Base-by-base conservation (phyloP, 92 coral and sea anemone genomes). In the Palythoa heliodiscus region DNA sequence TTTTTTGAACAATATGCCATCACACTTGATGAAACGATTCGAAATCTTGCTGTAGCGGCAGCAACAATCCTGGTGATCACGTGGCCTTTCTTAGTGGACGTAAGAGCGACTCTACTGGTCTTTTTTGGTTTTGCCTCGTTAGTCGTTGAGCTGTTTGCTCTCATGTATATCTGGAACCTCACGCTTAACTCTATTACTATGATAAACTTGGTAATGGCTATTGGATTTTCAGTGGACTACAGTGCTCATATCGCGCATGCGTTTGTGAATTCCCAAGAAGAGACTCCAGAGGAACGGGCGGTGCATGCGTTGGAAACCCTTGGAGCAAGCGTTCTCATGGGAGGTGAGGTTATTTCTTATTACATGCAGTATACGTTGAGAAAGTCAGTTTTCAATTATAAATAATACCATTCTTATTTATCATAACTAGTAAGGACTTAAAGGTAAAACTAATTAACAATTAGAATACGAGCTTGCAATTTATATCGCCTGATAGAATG, bases 231-330 rank as follows among this genome's bases (percentile, higher is more conserved):
- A 3, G 94, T 91, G 60, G 94, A 91, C 63, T 91, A 91, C 73
- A 91, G 94, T 64, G 95, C 95, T 0, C 95, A 92, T 71, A 68
- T 92, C 48, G 92, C 95, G 91, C 95, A 92, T 89, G 95, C 95
- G 73, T 92, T 80, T 70, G 86, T 92, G 86, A 89, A 57, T 76
- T 89, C 95, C 73, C 60, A 74, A 3, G 71, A 89, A 71, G 69
- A 52, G 66, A 89, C 85, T 5, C 80, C 95, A 14, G 86, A 92
- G 29, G 89, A 92, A 37, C 90, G 95, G 35, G 92, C 86, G 3
- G 83, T 87, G 7, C 76, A 70, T 12, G 92, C 95, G n/a, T 82
- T 92, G 12, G 82, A 88, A 39, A 92, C 95, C 9, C 35, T 89
- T 2, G 95, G 95, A 22, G 95, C 92, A 7, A 92, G 95, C 74